phyloP scores from a whole-genome alignment of 2,888 invertebrate species.

The Lycophotia porphyrea region DNA sequence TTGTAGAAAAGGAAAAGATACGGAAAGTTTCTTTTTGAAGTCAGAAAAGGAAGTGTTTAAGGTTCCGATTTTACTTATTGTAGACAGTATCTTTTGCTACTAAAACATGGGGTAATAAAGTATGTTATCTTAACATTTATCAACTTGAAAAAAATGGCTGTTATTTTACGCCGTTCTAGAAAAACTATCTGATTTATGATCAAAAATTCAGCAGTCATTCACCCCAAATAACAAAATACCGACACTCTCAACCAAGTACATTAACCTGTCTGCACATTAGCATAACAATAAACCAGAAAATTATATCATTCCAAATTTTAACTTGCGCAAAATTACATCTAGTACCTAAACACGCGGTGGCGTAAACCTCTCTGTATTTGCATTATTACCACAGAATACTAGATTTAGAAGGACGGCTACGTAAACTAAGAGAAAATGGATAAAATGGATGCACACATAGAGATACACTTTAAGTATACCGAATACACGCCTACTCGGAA shows the following conservation, averaged over 20 bases:
- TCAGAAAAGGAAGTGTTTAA: not conserved
- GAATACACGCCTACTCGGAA: not conserved
- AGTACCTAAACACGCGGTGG: slow-evolving; percentile 77
- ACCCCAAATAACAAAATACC: slow-evolving; percentile 29
- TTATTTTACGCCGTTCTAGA: not conserved
- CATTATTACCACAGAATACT: slow-evolving; percentile 67
- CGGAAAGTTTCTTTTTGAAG: slow-evolving; percentile 1
- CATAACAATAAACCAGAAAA: slow-evolving; percentile 61
- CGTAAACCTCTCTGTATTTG: slow-evolving; percentile 71
- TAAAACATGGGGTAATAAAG: not conserved
- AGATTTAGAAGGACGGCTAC: not conserved
- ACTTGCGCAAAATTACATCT: slow-evolving; percentile 77
- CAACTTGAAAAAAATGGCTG: not conserved
- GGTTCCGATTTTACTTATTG: not conserved
- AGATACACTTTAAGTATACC: not conserved
- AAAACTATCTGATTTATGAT: slow-evolving; percentile 14
- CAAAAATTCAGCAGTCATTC: slow-evolving; percentile 3
- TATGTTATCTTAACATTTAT: not conserved
- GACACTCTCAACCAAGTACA: slow-evolving; percentile 2
- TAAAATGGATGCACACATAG: not conserved
- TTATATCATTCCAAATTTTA: slow-evolving; percentile 65
- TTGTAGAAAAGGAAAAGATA: slow-evolving; percentile 30
- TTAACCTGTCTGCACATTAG: slow-evolving; percentile 49
- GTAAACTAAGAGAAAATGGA: not conserved
- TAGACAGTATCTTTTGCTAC: not conserved